Evolutionary conservation across 2,113 vertebrate species (phyloP).

Genomic region (Peromyscus leucopus): DNA sequence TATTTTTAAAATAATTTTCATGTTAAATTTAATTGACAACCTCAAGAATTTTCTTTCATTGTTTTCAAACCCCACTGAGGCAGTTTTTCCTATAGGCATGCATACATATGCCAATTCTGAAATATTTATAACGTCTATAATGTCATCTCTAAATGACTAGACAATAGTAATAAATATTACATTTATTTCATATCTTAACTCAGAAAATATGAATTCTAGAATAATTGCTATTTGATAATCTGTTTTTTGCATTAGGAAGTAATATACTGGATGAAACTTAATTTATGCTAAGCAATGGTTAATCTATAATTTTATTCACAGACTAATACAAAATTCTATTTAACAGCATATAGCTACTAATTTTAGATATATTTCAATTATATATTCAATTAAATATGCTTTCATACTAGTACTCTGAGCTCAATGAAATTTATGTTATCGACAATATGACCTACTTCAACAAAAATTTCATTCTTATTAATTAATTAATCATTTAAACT

Average conservation of each 20-base stretch:
- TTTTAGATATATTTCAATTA: neutral
- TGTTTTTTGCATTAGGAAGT: neutral
- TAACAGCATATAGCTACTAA: neutral
- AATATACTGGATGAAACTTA: neutral
- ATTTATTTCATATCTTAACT: neutral
- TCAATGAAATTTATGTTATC: neutral
- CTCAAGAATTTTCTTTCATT: neutral
- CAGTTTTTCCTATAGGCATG: neutral
- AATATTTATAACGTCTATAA: neutral
- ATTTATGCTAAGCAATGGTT: neutral
- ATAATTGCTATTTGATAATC: neutral
- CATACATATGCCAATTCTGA: neutral
- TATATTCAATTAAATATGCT: constrained; percentile 21
- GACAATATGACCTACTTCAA: neutral
- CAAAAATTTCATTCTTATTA: neutral
- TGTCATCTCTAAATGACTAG: neutral
- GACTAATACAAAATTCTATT: neutral
- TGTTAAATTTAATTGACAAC: neutral
- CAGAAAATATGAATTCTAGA: neutral
- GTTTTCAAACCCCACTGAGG: neutral
- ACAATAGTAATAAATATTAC: neutral
- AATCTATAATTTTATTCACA: neutral
- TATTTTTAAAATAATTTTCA: neutral
- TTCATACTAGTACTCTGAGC: neutral
- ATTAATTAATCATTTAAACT: neutral